phyloP scores from a whole-genome alignment of 2,113 vertebrate species.

The Pica pica region DNA sequence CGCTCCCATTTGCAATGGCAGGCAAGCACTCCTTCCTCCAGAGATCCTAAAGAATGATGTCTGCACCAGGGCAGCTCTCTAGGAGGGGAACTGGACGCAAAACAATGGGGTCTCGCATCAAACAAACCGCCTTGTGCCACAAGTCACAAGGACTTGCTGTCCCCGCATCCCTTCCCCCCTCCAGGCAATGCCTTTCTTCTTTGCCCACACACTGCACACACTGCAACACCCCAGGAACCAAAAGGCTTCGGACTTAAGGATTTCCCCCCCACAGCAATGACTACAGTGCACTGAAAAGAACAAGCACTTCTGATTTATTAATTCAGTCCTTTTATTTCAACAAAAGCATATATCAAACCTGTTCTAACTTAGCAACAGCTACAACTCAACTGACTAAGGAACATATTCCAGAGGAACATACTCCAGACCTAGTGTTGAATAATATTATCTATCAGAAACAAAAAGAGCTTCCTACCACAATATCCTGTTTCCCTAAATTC shows the following conservation, averaged over 20 bases:
- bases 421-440: not conserved
- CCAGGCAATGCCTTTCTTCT: not conserved
- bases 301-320: not conserved
- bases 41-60: not conserved
- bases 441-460: not conserved
- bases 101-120: not conserved
- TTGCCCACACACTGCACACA: not conserved
- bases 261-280: not conserved
- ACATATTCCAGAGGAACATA: not conserved
- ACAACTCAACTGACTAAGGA: not conserved
- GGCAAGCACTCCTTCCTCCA: not conserved
- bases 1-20: not conserved
- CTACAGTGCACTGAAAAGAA: not conserved
- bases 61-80: not conserved
- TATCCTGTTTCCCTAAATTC: not conserved
- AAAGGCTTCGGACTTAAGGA: not conserved
- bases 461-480: not conserved
- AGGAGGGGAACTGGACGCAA: not conserved
- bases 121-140: fast-evolving
- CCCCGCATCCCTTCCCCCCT: fast-evolving
- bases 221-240: fast-evolving
- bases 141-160: not conserved
- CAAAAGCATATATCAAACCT: fast-evolving
- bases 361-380: not conserved
- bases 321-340: not conserved